Conservation (phyloP, 2,888 invertebrate genomes). For the Molorchus minor region DNA sequence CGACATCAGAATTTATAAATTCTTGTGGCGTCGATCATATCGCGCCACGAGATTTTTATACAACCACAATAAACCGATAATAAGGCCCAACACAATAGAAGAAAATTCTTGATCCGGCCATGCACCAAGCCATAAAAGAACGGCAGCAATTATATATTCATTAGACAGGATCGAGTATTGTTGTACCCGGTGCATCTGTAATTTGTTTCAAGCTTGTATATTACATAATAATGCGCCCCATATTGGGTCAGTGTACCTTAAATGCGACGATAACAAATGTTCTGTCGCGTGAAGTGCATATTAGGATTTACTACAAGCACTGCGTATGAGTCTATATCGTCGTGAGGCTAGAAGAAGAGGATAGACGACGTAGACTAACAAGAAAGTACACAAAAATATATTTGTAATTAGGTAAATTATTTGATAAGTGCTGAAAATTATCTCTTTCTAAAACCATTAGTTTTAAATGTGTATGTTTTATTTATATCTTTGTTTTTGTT, state of each 20-base stretch:
- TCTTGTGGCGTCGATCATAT: background rate
- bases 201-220: constrained; percentile 10
- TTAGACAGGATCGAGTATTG: background rate
- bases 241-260: constrained; percentile 27
- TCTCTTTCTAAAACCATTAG: background rate
- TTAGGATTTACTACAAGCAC: background rate
- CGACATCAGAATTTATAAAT: constrained; percentile 4
- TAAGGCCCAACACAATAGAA: constrained; percentile 10
- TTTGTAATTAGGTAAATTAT: background rate
- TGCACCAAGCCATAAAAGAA: constrained; percentile 16
- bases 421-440: background rate
- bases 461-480: background rate
- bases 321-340: background rate
- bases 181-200: constrained; percentile 10
- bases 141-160: constrained; percentile 20
- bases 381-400: background rate
- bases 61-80: background rate
- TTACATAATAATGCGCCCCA: constrained; percentile 25
- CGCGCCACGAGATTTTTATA: background rate
- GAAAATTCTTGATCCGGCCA: constrained; percentile 15
- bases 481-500: background rate
- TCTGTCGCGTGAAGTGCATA: background rate
- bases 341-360: too few species aligned
- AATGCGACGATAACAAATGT: background rate
- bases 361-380: too few species aligned